phyloP scores from a whole-genome alignment of 1,140 invertebrate species.

The Camponotus floridanus region DNA sequence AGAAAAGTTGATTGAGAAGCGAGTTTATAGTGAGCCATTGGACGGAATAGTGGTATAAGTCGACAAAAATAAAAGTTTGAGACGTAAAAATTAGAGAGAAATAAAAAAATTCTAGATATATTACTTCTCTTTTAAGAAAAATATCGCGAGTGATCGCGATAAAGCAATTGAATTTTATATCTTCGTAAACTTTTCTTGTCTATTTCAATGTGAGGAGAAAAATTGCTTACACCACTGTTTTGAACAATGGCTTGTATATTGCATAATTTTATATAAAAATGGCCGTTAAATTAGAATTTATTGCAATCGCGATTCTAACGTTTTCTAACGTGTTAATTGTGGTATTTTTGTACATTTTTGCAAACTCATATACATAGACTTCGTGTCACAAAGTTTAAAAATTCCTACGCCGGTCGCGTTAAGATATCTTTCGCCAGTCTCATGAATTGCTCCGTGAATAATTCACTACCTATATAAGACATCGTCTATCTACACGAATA shows the following conservation, averaged over 20 bases:
- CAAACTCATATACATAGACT: neutral
- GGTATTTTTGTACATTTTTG: neutral
- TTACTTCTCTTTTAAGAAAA: neutral
- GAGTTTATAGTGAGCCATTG: neutral
- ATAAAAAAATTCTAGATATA: neutral
- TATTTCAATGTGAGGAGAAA: neutral
- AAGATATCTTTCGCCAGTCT: constrained; percentile 46
- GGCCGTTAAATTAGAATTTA: neutral
- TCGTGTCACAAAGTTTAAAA: neutral
- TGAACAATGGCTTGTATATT: neutral
- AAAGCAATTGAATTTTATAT: constrained; percentile 7
- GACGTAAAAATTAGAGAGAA: neutral
- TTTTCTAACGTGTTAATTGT: neutral
- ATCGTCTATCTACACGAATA: constrained; percentile 43
- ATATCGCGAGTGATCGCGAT: neutral
- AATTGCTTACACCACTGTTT: neutral
- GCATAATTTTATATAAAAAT: neutral
- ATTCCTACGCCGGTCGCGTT: constrained; percentile 29
- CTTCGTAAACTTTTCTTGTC: neutral
- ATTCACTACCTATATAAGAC: constrained; percentile 42
- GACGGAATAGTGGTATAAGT: neutral
- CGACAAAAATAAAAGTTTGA: constrained; percentile 17
- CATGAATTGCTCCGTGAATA: constrained; percentile 54
- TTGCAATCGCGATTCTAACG: neutral
- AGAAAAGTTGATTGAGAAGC: constrained; percentile 1